These are phyloP conservation scores for Danio jaintianensis DNA, from an alignment of 2,797 vertebrate species.

Conservation along the genomic window DNA sequence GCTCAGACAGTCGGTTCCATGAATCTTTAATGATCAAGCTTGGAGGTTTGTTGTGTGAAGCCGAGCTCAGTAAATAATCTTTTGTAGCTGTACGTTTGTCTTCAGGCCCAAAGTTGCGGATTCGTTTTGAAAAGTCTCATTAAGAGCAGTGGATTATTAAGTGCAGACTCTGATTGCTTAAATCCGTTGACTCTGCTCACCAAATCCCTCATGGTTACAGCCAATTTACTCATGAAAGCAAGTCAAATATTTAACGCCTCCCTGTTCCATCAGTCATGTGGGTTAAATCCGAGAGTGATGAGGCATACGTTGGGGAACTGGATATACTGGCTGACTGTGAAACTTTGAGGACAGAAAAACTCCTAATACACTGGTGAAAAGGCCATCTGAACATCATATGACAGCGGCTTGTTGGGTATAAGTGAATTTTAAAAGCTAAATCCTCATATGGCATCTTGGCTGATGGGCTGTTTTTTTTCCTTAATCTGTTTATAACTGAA, in stretches of 20 bases:
- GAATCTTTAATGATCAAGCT: not conserved
- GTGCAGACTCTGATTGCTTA: constrained; percentile 13
- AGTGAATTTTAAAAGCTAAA: constrained; percentile 40
- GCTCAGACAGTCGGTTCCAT: not conserved
- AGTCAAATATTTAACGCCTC: constrained; percentile 29
- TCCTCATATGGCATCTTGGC: constrained; percentile 15
- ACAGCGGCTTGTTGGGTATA: constrained; percentile 13
- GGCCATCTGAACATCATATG: constrained; percentile 10
- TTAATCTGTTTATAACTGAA: constrained; percentile 3
- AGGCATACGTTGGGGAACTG: not conserved
- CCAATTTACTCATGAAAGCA: constrained; percentile 43
- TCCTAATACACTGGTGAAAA: not conserved
- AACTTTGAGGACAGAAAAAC: constrained; percentile 22
- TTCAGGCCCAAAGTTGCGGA: constrained; percentile 5
- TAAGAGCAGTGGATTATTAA: constrained; percentile 39
- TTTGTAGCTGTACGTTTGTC: constrained; percentile 9
- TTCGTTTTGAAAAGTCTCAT: constrained; percentile 20
- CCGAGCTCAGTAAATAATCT: constrained; percentile 17
- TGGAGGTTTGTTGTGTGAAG: not conserved
- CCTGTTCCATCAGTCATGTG: constrained; percentile 12
- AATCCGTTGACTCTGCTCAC: constrained; percentile 2
- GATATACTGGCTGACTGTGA: constrained; percentile 5
- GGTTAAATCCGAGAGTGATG: constrained; percentile 1
- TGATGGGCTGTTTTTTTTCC: constrained; percentile 15
- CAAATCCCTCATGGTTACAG: constrained; percentile 25